Percentiles rank a stretch among this genome's conserved stretches.
These are phyloP conservation scores for Pagrus major DNA, from an alignment of 2,113 vertebrate genomes.

Conservation along the genomic window DNA sequence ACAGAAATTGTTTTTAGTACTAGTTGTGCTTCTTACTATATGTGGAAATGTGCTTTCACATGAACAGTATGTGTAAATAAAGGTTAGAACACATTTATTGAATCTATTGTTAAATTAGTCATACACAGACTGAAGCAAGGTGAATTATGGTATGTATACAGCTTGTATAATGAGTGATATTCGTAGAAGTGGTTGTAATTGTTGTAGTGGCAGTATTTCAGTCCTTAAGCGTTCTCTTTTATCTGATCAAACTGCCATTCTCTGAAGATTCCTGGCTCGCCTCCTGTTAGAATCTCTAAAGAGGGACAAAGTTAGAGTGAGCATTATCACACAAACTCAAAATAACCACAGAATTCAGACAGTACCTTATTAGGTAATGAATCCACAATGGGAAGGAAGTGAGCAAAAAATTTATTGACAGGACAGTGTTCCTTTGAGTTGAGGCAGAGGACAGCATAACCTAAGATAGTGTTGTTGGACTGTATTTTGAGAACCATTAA, in stretches of 20 bases:
- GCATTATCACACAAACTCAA: constrained; percentile 96
- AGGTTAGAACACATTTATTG: background rate
- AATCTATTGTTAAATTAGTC: background rate
- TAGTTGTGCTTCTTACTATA: background rate
- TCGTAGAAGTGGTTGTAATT: background rate
- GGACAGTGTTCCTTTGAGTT: constrained; percentile 81
- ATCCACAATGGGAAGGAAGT: constrained; percentile 87
- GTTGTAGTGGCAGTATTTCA: background rate
- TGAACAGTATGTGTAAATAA: constrained; percentile 1
- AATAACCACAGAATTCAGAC: constrained; percentile 96
- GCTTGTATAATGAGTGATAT: background rate
- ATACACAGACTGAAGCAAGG: no score
- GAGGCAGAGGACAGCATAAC: constrained; percentile 76
- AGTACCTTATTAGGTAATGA: constrained; percentile 96
- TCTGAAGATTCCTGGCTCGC: constrained; percentile 50
- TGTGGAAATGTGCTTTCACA: background rate
- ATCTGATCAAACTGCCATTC: constrained; percentile 73
- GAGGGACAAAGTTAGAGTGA: constrained; percentile 77
- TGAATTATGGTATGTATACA: background rate
- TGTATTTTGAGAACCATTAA: constrained; percentile 45
- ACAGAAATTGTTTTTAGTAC: background rate
- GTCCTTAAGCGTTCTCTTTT: constrained; percentile 33
- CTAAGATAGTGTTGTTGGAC: constrained; percentile 48
- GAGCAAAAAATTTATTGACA: constrained; percentile 91
- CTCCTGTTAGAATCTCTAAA: constrained; percentile 68